Evolutionary conservation across 2,797 vertebrate genomes (phyloP).

Genomic region (Apogon hyalosoma): DNA sequence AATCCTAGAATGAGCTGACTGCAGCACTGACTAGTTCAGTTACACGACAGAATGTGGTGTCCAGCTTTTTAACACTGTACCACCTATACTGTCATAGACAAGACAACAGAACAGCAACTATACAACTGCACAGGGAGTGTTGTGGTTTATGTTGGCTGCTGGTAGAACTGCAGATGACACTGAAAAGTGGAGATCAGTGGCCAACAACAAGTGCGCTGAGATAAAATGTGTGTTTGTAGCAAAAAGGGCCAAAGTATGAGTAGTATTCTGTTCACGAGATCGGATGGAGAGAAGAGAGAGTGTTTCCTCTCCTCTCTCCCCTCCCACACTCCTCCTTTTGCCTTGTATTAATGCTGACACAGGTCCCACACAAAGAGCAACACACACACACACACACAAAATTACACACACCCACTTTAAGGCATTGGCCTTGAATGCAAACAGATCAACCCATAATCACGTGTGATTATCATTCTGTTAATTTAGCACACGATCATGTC

Average conservation of each 20-base stretch:
- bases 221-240: conserved; percentile 25
- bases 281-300: conserved; percentile 5
- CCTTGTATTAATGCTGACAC: conserved; percentile 45
- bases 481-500: background rate
- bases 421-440: conserved; percentile 8
- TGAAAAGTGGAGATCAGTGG: conserved; percentile 16
- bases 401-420: background rate
- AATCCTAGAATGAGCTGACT: conserved; percentile 56
- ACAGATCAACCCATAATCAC: conserved; percentile 2
- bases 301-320: conserved; percentile 53
- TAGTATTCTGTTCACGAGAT: conserved; percentile 47
- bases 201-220: conserved; percentile 4
- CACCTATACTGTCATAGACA: conserved; percentile 25
- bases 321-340: conserved; percentile 22
- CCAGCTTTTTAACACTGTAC: conserved; percentile 22
- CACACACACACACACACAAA: conserved; percentile 15
- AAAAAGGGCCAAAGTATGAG: conserved; percentile 44
- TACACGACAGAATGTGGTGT: conserved; percentile 3
- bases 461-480: background rate
- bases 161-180: background rate
- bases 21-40: conserved; percentile 15
- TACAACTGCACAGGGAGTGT: background rate
- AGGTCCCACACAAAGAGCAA: conserved; percentile 27
- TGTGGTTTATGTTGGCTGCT: background rate
- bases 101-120: background rate